Percentiles rank a stretch among this genome's conserved stretches.
Evolutionary conservation across 2,888 invertebrate species (phyloP).

Genomic region (Laothoe populi): DNA sequence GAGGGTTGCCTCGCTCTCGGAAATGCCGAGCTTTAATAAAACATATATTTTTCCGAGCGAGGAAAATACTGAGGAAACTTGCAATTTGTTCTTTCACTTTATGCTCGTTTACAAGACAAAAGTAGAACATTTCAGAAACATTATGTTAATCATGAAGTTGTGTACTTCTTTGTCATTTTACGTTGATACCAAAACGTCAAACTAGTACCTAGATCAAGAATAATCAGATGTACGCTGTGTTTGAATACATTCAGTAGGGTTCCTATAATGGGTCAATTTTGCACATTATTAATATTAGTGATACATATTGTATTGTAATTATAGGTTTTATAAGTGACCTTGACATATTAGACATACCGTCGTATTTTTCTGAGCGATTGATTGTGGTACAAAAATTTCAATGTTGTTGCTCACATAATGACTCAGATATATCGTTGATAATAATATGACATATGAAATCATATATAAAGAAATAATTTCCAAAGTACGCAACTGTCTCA

Average conservation of each 20-base stretch:
- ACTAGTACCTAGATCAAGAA: not conserved
- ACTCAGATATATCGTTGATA: not conserved
- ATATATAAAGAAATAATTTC: constrained; percentile 17
- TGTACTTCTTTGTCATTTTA: constrained; percentile 64
- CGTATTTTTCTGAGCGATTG: constrained; percentile 68
- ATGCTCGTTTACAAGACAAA: constrained; percentile 85
- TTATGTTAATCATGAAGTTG: constrained; percentile 83
- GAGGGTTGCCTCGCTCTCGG: constrained; percentile 82
- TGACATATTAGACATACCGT: constrained; percentile 68
- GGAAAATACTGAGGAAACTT: constrained; percentile 85
- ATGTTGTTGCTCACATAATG: too few relatives aligned
- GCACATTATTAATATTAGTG: constrained; percentile 45
- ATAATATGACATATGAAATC: constrained; percentile 1
- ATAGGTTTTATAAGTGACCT: constrained; percentile 73
- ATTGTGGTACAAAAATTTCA: constrained; percentile 61
- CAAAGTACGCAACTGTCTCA: constrained; percentile 14
- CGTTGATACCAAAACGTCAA: constrained; percentile 35
- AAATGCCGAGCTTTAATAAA: constrained; percentile 86
- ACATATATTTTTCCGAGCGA: constrained; percentile 85
- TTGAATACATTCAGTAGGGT: not conserved
- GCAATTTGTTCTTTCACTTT: constrained; percentile 86
- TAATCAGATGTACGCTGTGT: constrained; percentile 1
- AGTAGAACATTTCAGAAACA: constrained; percentile 83
- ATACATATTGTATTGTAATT: constrained; percentile 61
- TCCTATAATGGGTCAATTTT: not conserved